phyloP scores from a whole-genome alignment of 2,888 invertebrate species.

The Rugalucina vietnamica region DNA sequence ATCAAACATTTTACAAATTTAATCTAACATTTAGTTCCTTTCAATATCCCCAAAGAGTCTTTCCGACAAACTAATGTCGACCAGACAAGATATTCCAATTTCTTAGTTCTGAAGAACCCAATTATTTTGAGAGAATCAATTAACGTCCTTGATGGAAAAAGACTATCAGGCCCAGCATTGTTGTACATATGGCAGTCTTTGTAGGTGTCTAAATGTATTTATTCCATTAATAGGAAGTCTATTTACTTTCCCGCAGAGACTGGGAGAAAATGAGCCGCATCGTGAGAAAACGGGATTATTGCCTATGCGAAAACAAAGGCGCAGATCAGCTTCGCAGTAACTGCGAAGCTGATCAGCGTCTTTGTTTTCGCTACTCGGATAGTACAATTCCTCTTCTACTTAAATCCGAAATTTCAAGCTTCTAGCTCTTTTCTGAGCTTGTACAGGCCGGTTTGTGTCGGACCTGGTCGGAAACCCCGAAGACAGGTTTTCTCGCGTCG shows the following conservation, averaged over 20 bases:
- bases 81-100: neutral
- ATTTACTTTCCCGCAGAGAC: neutral
- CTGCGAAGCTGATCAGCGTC: too few relatives aligned
- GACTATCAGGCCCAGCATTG: neutral
- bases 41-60: neutral
- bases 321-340: too few relatives aligned
- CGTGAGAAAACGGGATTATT: too few relatives aligned
- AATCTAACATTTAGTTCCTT: neutral
- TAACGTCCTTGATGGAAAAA: neutral
- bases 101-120: neutral
- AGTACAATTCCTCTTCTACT: too few relatives aligned
- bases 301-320: too few relatives aligned
- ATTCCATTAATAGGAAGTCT: conserved; percentile 4
- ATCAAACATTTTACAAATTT: neutral
- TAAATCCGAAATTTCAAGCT: too few relatives aligned
- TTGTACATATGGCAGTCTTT: conserved; percentile 9
- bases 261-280: too few relatives aligned
- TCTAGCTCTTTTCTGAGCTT: too few relatives aligned
- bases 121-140: conserved; percentile 13
- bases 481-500: too few relatives aligned
- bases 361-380: too few relatives aligned
- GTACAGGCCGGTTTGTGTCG: too few relatives aligned
- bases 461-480: too few relatives aligned
- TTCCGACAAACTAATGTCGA: neutral
- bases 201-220: conserved; percentile 3